These are phyloP conservation scores for Onthophagus taurus DNA, from an alignment of 1,140 invertebrate genomes.

Conservation along the genomic window DNA sequence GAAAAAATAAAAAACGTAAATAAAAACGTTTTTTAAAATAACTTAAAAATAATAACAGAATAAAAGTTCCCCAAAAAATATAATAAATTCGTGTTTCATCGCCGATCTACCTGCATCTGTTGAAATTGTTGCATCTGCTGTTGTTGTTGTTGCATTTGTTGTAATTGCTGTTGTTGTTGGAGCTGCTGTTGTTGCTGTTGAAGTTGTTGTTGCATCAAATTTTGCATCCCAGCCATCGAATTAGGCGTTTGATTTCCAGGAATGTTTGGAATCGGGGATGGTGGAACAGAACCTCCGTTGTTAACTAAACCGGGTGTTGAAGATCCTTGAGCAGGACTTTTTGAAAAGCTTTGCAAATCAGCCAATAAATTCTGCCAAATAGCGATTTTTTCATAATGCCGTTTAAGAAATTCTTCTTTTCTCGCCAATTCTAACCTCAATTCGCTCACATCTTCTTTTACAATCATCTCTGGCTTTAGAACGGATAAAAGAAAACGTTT, in stretches of 20 bases:
- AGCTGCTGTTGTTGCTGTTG: conserved; percentile 43
- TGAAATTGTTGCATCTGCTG: conserved; percentile 44
- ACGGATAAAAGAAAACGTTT: conserved; percentile 83
- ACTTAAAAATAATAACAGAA: no score
- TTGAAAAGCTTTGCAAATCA: conserved; percentile 52
- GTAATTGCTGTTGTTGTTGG: conserved; percentile 42
- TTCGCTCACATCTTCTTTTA: conserved; percentile 86
- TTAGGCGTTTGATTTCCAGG: conserved; percentile 26
- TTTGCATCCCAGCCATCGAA: conserved; percentile 26
- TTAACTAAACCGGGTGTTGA: conserved; percentile 20
- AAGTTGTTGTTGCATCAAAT: conserved; percentile 37
- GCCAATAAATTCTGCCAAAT: conserved; percentile 82
- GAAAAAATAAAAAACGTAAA: no score
- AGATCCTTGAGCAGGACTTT: conserved; percentile 42
- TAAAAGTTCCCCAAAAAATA: no score
- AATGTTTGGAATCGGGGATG: conserved; percentile 22
- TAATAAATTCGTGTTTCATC: no score
- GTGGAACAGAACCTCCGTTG: conserved; percentile 23
- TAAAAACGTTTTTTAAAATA: no score
- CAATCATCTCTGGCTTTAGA: conserved; percentile 81
- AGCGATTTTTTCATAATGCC: conserved; percentile 82
- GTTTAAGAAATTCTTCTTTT: conserved; percentile 80
- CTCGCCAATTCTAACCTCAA: conserved; percentile 69
- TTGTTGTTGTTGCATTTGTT: conserved; percentile 38
- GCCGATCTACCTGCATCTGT: conserved; percentile 38